Conservation (phyloP, 2,888 invertebrate genomes). For the Synergus japonicus region DNA sequence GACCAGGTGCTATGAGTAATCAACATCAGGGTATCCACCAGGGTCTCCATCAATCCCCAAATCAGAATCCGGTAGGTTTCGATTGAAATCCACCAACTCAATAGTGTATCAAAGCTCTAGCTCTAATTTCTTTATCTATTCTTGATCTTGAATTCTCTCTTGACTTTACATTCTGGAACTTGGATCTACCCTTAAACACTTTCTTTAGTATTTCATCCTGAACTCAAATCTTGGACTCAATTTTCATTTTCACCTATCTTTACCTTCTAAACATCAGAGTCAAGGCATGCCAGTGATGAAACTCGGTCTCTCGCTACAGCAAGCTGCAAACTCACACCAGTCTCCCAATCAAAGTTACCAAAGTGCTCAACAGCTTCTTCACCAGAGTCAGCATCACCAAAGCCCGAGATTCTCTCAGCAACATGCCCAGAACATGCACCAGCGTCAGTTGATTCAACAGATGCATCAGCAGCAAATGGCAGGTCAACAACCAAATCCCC, state of each 20-base stretch:
- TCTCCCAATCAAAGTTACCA: constrained; percentile 64
- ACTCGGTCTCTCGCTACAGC: constrained; percentile 68
- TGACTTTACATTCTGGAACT: background rate
- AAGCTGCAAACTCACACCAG: constrained; percentile 52
- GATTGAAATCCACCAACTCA: background rate
- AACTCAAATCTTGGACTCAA: background rate
- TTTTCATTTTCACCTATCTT: constrained; percentile 23
- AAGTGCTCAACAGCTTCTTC: constrained; percentile 69
- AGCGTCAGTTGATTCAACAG: constrained; percentile 73
- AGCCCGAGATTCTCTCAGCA: constrained; percentile 72
- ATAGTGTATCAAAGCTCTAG: too few species aligned
- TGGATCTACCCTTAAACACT: background rate
- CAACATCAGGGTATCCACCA: constrained; percentile 66
- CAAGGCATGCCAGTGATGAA: constrained; percentile 65
- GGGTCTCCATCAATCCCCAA: constrained; percentile 62
- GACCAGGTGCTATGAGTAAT: constrained; percentile 58
- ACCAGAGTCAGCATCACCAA: constrained; percentile 71
- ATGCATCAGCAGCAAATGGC: constrained; percentile 77
- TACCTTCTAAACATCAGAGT: constrained; percentile 50
- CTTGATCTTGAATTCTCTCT: background rate
- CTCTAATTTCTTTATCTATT: background rate
- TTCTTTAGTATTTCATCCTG: background rate
- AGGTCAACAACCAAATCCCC: constrained; percentile 71
- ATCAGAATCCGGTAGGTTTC: constrained; percentile 61
- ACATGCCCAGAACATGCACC: constrained; percentile 73